Base-by-base conservation (phyloP, 2,888 invertebrate genomes). In the Tetragonula carbonaria region DNA sequence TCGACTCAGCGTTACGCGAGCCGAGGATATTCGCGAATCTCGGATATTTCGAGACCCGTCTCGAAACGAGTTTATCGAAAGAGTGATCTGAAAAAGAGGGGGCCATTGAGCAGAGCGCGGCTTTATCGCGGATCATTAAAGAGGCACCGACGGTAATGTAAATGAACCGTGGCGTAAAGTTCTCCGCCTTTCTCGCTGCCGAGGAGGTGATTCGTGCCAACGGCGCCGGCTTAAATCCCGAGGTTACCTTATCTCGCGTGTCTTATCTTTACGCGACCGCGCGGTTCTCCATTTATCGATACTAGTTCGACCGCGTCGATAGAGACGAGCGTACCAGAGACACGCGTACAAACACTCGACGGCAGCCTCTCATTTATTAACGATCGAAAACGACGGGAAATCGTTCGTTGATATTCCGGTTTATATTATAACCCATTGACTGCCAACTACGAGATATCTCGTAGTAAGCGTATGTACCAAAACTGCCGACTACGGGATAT, bases 251-350 rank as follows among this genome's bases (percentile, higher is more conserved):
- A 88, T 88, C 83, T 72, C 78, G 65, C 28, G 62, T 55, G 18
- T 71, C 86, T 87, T 88, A 88, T 88, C 87, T 88, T 82, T 82
- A 82, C 84, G 87, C 84, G 81, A 68, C 55, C 68, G 71, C 74
- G 75, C 74, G 75, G 75, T 74, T 80, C 86, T 62, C 82, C 67
- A 23, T 84, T 87, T 87, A 86, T 87, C 85, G 85, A 76, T 57
- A 78, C 78, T 78, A 84, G 80, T 74, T 85, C 74, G 65, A 33
- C 68, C 59, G 75, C 73, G 66, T 63, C 45, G 45, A 45, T 21
- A 77, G 67, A 65, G 59, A 78, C 28, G 81, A 59, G 66, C 65
- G 62, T 82, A 23, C 72, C 62, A n/a, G 45, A 33, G 78, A 62
- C 62, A 55, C 74, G 53, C 21, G 63, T 74, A n/a, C 14, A 14